Evolutionary conservation across 1,140 invertebrate genomes (phyloP).

Genomic region (Pseudomyrmex cubaensis): DNA sequence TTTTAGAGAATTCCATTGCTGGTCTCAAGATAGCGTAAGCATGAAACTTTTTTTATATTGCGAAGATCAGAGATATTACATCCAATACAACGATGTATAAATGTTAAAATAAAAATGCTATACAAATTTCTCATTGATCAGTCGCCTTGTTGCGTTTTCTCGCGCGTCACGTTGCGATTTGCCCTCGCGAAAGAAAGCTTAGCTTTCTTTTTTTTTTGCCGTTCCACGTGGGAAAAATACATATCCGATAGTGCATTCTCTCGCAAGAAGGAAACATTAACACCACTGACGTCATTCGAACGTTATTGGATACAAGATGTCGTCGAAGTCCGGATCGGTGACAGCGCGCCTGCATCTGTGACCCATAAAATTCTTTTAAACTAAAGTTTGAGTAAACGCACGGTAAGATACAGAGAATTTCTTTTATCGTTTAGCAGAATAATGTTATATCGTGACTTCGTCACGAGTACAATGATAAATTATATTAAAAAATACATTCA

Average conservation of each 20-base stretch:
- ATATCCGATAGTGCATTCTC: conserved; percentile 10
- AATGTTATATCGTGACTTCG: no score
- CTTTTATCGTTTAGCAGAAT: no score
- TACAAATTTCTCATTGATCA: conserved; percentile 76
- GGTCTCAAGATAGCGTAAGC: conserved; percentile 87
- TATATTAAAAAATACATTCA: no score
- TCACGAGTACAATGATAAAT: no score
- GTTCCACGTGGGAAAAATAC: not conserved
- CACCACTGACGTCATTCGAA: conserved; percentile 25
- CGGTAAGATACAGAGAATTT: no score
- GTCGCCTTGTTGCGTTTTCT: conserved; percentile 35
- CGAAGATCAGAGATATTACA: conserved; percentile 76
- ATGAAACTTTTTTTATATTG: conserved; percentile 76
- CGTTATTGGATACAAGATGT: conserved; percentile 27
- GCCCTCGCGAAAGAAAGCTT: not conserved
- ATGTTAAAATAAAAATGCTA: conserved; percentile 80
- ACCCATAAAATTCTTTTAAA: no score
- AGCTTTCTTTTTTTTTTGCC: not conserved
- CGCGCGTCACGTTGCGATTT: not conserved
- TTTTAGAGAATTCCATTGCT: conserved; percentile 89
- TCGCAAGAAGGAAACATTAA: conserved; percentile 11
- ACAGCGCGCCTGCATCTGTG: no score
- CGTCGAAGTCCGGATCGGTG: not conserved
- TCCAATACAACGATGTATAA: conserved; percentile 80
- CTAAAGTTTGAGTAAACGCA: no score